phyloP scores from a whole-genome alignment of 2,797 vertebrate genomes.

The Pseudocheirus occidentalis region DNA sequence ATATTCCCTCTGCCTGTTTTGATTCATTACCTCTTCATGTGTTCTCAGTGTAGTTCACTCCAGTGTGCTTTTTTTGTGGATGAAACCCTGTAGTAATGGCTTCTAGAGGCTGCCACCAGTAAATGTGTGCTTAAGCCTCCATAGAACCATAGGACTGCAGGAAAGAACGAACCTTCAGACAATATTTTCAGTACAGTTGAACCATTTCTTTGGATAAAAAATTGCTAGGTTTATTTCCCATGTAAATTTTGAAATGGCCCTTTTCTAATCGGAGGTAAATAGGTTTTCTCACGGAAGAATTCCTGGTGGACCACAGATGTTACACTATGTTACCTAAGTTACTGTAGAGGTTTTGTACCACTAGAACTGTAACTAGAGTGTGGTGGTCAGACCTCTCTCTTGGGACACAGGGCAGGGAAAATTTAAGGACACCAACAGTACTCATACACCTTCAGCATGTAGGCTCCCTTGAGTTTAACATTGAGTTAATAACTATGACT shows the following conservation, averaged over 20 bases:
- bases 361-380: not conserved
- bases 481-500: not conserved
- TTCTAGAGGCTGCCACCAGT: accelerated
- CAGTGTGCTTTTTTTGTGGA: not conserved
- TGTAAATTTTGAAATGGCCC: not conserved
- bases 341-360: not conserved
- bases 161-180: not conserved
- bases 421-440: not conserved
- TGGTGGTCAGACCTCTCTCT: not conserved
- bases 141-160: not conserved
- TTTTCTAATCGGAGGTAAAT: not conserved
- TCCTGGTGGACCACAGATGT: not conserved
- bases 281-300: not conserved
- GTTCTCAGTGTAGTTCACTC: constrained; percentile 49
- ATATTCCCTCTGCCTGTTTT: constrained; percentile 73
- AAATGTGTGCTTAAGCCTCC: not conserved
- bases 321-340: not conserved
- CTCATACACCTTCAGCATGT: not conserved
- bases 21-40: constrained; percentile 59
- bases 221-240: not conserved
- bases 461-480: not conserved
- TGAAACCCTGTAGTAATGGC: not conserved
- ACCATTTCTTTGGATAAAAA: not conserved
- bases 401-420: not conserved
- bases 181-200: not conserved